Conservation (phyloP, 2,797 vertebrate species). For the Microctenopoma steveboyesi region DNA sequence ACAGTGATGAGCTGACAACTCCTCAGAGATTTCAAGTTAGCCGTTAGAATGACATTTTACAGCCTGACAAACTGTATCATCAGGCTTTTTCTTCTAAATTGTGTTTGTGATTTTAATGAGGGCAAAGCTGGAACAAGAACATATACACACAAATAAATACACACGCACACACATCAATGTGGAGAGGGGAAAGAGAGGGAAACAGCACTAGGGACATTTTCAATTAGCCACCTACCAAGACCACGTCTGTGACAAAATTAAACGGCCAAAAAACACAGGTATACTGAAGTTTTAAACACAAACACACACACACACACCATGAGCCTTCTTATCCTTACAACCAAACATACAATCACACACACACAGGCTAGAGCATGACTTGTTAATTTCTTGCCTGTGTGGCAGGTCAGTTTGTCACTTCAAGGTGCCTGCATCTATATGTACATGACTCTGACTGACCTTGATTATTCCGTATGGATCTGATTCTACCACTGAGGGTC, state of each 20-base stretch:
- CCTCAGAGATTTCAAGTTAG: slow-evolving; percentile 6
- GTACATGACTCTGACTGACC: slow-evolving; percentile 67
- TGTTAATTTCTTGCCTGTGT: slow-evolving; percentile 71
- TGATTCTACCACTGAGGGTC: slow-evolving; percentile 59
- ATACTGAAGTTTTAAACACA: slow-evolving; percentile 29
- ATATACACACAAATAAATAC: slow-evolving; percentile 41
- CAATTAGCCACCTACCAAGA: slow-evolving; percentile 78
- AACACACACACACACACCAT: slow-evolving; percentile 8
- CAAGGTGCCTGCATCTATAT: slow-evolving; percentile 69
- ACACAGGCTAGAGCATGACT: slow-evolving; percentile 40
- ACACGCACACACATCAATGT: slow-evolving; percentile 21
- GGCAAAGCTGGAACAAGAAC: slow-evolving; percentile 49
- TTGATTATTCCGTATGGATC: slow-evolving; percentile 76
- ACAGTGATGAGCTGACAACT: slow-evolving; percentile 6
- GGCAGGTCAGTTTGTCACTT: slow-evolving; percentile 59
- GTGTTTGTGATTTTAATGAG: slow-evolving; percentile 40
- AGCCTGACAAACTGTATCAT: neutral
- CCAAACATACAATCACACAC: slow-evolving; percentile 17
- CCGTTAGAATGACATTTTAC: neutral
- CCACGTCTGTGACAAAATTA: slow-evolving; percentile 72
- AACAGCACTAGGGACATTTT: slow-evolving; percentile 71
- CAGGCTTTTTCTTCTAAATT: neutral
- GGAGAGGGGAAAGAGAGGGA: slow-evolving; percentile 40
- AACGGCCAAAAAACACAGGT: slow-evolving; percentile 62
- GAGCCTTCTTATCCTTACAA: neutral